Conservation (phyloP, 2,797 vertebrate species). For the Acanthis flammea region DNA sequence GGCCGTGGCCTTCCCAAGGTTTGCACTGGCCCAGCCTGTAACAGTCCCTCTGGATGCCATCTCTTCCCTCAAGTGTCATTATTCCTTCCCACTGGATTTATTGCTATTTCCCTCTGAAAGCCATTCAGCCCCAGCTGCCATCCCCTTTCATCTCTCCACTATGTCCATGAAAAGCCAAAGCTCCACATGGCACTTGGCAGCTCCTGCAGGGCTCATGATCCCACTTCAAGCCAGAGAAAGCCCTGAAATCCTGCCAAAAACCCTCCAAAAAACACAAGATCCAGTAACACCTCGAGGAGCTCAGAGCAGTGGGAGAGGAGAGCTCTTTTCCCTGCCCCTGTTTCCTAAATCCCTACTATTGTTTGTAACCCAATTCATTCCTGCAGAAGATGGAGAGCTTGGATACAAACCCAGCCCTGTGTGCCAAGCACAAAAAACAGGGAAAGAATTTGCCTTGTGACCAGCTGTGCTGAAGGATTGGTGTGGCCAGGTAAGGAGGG, state of each 20-base stretch:
- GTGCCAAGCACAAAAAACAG: accelerated
- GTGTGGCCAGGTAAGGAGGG: background rate
- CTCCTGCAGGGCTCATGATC: background rate
- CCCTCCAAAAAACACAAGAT: background rate
- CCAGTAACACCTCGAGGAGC: background rate
- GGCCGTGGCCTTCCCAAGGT: background rate
- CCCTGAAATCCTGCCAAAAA: background rate
- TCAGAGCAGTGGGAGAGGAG: background rate
- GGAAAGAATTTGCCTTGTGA: background rate
- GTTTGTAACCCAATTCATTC: background rate
- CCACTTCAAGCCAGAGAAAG: accelerated
- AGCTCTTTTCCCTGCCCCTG: background rate
- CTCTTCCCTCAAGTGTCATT: background rate
- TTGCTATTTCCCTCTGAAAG: background rate
- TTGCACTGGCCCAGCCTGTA: background rate
- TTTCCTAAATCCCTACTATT: background rate
- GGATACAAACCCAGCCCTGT: background rate
- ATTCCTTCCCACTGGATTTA: background rate
- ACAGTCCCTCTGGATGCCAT: background rate
- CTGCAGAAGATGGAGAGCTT: background rate
- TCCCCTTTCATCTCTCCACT: background rate
- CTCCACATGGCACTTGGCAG: background rate
- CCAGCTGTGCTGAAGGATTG: background rate
- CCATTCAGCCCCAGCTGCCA: background rate
- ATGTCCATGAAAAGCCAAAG: background rate